phyloP scores from a whole-genome alignment of 2,797 vertebrate species.

The Sebastes variabilis region DNA sequence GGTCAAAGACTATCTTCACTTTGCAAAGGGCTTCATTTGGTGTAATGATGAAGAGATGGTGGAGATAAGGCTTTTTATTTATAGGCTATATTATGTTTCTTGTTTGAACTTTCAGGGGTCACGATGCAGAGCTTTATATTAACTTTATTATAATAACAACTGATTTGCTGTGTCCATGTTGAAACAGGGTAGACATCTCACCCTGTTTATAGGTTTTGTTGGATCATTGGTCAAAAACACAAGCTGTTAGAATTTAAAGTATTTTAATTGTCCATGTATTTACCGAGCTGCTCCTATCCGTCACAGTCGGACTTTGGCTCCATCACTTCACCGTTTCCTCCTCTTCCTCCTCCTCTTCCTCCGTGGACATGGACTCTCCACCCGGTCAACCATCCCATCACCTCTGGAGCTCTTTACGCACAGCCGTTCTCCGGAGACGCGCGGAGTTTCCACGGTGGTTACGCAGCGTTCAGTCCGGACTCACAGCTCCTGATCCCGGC shows the following conservation, averaged over 20 bases:
- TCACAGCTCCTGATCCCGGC: background rate
- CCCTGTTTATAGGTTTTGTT: background rate
- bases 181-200: background rate
- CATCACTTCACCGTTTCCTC: background rate
- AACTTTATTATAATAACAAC: background rate
- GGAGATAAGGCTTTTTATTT: background rate
- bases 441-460: constrained; percentile 5
- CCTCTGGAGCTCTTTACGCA: background rate
- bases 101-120: background rate
- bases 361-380: constrained; percentile 41
- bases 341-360: no score
- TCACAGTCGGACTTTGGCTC: constrained; percentile 41
- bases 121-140: background rate
- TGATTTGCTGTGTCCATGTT: background rate
- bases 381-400: background rate
- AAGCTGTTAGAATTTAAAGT: background rate
- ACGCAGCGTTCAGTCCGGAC: background rate
- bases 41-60: background rate
- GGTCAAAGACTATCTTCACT: constrained; percentile 43
- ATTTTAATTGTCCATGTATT: constrained; percentile 44
- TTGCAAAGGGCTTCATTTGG: background rate
- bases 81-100: background rate
- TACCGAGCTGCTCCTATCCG: constrained; percentile 35
- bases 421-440: background rate
- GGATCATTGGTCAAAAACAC: no score